Evolutionary conservation across 2,888 invertebrate genomes (phyloP), one percentile per base, ranked within the genome.

Genomic region (Cepaea hortensis): DNA sequence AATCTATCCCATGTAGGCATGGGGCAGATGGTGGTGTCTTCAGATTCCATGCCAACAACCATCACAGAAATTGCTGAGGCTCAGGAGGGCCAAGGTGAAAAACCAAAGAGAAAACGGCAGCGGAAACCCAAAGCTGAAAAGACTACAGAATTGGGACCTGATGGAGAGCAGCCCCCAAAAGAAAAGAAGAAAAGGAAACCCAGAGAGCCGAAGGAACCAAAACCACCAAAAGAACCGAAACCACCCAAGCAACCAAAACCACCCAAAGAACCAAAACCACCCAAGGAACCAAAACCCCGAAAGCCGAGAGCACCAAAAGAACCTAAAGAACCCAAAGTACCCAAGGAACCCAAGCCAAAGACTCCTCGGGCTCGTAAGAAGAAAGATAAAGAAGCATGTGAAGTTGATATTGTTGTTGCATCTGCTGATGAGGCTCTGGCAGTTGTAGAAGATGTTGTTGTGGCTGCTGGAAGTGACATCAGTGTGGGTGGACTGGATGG

Each of bases 31-130:
- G 89, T 91, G 13, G 72, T 91, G 5, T 89, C 91, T 20, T 90
- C 91, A 15, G 90, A 90, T 23, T 89, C 87, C 9, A 88, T 91
- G 61, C 91, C 91, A n/a, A 88, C 91, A 35, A 91, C 92, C 1
- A 89, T 92, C 50, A 90, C 89, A 20, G 91, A 91, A 73, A 88
- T 91, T n/a, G 91, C 88, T 7, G 89, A 87, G 73, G 85, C 82
- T 9, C 86, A 87, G 83, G 87, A 89, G 65, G 88, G 85, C 88
- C 88, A 90, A 86, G 86, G 89, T 75, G 81, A 91, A 89, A 89
- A 89, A 72, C 90, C 90, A 15, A 91, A 90, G 84, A 90, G 91
- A 81, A 91, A 91, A 87, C 81, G 90, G 7, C 85, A 85, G n/a
- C 79, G 88, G 13, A 90, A 90, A 76, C 88, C 90, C 0, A 89